Evolutionary conservation across 92 coral and sea anemone genomes (phyloP).

Genomic region (Epizoanthus rinbou): DNA sequence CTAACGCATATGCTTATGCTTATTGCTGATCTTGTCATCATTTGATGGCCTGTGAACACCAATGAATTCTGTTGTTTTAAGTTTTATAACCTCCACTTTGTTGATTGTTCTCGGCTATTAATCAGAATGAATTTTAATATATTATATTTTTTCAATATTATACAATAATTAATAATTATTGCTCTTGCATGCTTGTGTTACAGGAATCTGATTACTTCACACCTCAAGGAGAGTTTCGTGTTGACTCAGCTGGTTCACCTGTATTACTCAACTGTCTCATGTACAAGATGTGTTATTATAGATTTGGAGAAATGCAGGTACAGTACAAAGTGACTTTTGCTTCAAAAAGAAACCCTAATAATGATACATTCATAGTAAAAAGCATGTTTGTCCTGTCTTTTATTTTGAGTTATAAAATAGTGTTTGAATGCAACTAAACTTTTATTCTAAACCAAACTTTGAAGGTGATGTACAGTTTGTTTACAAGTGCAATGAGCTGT

Average conservation of each 20-base stretch:
- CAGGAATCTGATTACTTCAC: conserved; percentile 99
- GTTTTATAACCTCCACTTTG: too few relatives aligned
- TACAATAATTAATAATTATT: too few relatives aligned
- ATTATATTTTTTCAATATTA: too few relatives aligned
- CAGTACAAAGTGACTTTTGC: background rate
- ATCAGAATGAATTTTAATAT: too few relatives aligned
- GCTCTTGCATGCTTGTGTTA: background rate
- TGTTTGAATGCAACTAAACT: background rate
- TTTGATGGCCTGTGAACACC: too few relatives aligned
- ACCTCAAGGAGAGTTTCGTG: conserved; percentile 99
- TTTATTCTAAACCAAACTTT: background rate
- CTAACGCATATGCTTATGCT: too few relatives aligned
- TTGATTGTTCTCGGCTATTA: too few relatives aligned
- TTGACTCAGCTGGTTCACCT: conserved; percentile 99
- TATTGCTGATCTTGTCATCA: too few relatives aligned
- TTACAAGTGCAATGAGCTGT: background rate
- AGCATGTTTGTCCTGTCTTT: too few relatives aligned
- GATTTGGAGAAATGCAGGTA: conserved; percentile 99
- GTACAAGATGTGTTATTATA: conserved; percentile 99
- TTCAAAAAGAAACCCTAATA: background rate
- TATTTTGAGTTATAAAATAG: background rate
- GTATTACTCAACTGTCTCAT: conserved; percentile 91
- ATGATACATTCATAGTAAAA: too few relatives aligned
- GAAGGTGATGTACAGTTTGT: background rate
- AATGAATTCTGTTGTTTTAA: too few relatives aligned